Base-by-base conservation (phyloP, 2,113 vertebrate species). In the Thunnus thynnus region DNA sequence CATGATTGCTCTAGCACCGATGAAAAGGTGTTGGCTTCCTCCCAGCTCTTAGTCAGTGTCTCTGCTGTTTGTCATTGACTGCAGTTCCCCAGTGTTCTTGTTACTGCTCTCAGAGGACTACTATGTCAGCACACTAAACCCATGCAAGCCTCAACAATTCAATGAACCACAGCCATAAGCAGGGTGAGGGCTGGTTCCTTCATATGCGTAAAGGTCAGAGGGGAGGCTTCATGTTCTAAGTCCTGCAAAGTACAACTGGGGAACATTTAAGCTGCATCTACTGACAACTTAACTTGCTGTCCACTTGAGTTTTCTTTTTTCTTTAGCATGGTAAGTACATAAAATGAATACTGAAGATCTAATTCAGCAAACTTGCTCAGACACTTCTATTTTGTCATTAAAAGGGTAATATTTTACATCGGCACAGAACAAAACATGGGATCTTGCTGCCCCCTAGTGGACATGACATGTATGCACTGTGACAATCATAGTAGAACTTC, bases 391-490 rank as follows among this genome's bases (percentile, higher is more conserved):
- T 7, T 41, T 41, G 36, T 41, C 36, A 9, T 7, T 41, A 2
- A 41, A 36, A 2, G 36, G 8, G 36, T 41, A 41, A 41, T 8
- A 9, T 7, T 41, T 41, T 41, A 47, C 2, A 13, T 5, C 2
- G 25, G 13, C 16, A 47, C 5, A 27, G 55, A 17, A 48, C 1
- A n/a, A n/a, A 63, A 30, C 2, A 22, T 16, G 46, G 36, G 13
- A 44, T 46, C 11, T 44, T 84, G 41, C 81, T 91, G 79, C 87
- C 91, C 77, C 71, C 91, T 81, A 78, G 83, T 90, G 91, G 64
- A 47, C 52, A 75, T 3, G 0, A 61, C 10, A 7, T n/a, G 50
- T 6, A 51, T 4, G 4, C 5, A 36, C 36, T 41, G 36, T 41
- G 36, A 41, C 36, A 9, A 9, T 9, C 36, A 9, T 9, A 16